A percentile compares a stretch with the other conserved stretches of the same genome.
Conservation (phyloP, 2,888 invertebrate genomes). For the Leptarthrus brevirostris region DNA sequence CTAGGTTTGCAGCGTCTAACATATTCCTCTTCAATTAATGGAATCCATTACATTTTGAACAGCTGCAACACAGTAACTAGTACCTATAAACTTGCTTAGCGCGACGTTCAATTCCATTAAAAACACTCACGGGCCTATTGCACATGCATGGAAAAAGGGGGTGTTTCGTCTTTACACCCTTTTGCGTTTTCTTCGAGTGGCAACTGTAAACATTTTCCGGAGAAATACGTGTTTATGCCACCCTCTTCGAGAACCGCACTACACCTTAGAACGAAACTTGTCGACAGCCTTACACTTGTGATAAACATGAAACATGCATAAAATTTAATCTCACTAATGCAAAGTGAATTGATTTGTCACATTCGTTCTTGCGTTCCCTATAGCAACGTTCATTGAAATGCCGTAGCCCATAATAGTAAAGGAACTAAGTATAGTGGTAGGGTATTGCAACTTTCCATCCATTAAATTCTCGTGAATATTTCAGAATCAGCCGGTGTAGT, state of each 20-base stretch:
- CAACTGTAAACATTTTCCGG: neutral
- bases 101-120: constrained; percentile 7
- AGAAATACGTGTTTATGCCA: neutral
- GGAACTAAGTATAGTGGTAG: no score
- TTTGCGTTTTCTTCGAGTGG: neutral
- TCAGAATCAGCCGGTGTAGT: constrained; percentile 20
- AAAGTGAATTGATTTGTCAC: constrained; percentile 53
- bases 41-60: no score
- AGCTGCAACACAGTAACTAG: no score
- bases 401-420: no score
- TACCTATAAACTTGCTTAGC: no score
- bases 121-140: neutral
- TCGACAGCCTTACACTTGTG: constrained; percentile 48
- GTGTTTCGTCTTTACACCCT: neutral
- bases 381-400: no score
- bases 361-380: constrained; percentile 41
- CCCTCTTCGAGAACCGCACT: neutral
- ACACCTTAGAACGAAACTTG: constrained; percentile 6
- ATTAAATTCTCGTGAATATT: constrained; percentile 48
- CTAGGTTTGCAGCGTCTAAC: no score
- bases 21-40: no score
- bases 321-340: constrained; percentile 52
- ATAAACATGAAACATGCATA: constrained; percentile 51
- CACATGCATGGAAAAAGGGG: neutral
- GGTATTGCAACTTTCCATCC: constrained; percentile 47